Evolutionary conservation across 2,113 vertebrate species (phyloP), one percentile per base, ranked within the genome.

Genomic region (Pipa parva): DNA sequence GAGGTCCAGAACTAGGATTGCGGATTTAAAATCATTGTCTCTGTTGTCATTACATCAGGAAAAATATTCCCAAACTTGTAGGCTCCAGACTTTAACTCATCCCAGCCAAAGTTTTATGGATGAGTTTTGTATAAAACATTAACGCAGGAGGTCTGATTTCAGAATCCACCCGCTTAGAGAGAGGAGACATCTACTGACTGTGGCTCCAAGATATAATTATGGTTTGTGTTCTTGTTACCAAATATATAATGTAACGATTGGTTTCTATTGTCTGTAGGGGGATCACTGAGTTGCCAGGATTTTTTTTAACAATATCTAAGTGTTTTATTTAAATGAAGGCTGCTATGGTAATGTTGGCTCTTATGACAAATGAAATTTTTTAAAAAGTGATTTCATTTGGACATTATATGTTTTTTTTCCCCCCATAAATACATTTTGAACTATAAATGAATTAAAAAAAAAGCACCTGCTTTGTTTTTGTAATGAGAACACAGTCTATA

Each of bases 131-230:
- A 8, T 51, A 36, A 21, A 49, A 17, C 15, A 36, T 63, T 52
- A 28, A 29, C 61, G 37, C 48, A 8, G 61, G 60, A 20, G 31
- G 46, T 18, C 29, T 52, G 20, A 63, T 37, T 63, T 63, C 49
- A 51, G 49, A 26, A 54, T 52, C 13, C 49, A 39, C 49, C 49
- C 62, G 18, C 31, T 27, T 17, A 26, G 31, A n/a, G 48, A 33
- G 61, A 29, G 24, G 49, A 54, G 49, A 54, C 31, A 63, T 15
- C 62, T 63, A 15, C 15, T 22, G 24, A 21, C 22, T 26, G 52
- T 37, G 37, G 36, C 48, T 52, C 48, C 48, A 18, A 63, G 62
- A 39, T 39, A 24, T 39, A 63, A 54, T 63, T 63, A 54, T 26
- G 49, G 62, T 17, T 39, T 26, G 22, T 54, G 21, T 18, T 55